These are phyloP conservation scores for Caenorhabditis inopinata DNA, from an alignment of 1,140 invertebrate species.

Conservation along the genomic window DNA sequence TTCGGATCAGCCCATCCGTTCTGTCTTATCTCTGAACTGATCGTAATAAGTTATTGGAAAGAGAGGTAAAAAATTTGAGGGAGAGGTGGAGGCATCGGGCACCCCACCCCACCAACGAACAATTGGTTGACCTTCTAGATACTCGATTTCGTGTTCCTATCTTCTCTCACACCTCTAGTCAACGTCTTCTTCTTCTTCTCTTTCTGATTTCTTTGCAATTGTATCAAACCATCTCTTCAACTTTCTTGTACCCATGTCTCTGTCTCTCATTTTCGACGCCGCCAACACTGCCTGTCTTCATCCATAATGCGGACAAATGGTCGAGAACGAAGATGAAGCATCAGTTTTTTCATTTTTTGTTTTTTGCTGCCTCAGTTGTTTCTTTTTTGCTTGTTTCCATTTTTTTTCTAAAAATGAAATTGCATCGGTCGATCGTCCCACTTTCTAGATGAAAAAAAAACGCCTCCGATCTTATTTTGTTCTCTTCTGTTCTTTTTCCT, in stretches of 20 bases:
- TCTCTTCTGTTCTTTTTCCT: not conserved
- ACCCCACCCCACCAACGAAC: not conserved
- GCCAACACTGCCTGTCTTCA: not conserved
- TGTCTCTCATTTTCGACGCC: not conserved
- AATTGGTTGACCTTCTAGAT: constrained; percentile 31
- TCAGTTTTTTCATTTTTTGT: not conserved
- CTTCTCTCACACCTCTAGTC: constrained; percentile 22
- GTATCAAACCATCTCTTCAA: not conserved
- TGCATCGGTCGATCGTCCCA: not conserved
- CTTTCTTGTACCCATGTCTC: too few relatives aligned
- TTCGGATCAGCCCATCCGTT: not conserved
- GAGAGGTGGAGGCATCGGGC: not conserved
- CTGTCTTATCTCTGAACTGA: constrained; percentile 26
- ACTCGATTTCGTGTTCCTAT: constrained; percentile 23
- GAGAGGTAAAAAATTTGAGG: not conserved
- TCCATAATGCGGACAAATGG: not conserved
- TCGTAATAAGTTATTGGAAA: constrained; percentile 22
- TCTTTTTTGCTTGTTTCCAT: not conserved
- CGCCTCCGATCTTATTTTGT: not conserved
- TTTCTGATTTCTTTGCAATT: constrained; percentile 25
- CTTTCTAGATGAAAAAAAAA: not conserved
- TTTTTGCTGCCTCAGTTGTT: not conserved
- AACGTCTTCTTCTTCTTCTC: not conserved
- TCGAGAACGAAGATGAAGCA: constrained; percentile 23
- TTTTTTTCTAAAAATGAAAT: constrained; percentile 22